A percentile compares a stretch with the other conserved stretches of the same genome.
phyloP scores from a whole-genome alignment of 1,140 invertebrate genomes.

The Nephotettix cincticeps region DNA sequence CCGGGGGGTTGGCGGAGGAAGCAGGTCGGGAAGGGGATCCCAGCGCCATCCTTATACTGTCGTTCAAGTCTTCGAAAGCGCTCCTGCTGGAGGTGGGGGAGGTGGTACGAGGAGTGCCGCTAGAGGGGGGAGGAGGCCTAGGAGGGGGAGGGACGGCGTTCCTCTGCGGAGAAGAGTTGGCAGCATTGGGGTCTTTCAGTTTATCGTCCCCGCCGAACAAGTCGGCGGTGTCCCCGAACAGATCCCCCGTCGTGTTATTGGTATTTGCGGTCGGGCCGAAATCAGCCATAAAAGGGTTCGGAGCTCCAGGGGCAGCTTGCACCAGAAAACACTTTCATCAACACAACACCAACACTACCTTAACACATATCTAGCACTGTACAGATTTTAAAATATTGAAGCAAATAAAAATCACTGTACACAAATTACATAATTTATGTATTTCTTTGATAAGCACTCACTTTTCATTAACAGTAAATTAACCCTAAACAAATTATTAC shows the following conservation, averaged over 20 bases:
- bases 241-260: constrained; percentile 39
- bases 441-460: no score
- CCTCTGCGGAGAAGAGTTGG: neutral
- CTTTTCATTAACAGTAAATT: no score
- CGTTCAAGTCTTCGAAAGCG: constrained; percentile 69
- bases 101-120: constrained; percentile 49
- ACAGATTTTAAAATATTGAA: no score
- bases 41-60: constrained; percentile 65
- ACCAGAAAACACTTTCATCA: constrained; percentile 25
- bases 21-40: constrained; percentile 53
- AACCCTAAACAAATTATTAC: no score
- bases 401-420: no score
- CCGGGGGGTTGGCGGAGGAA: constrained; percentile 27
- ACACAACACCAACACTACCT: neutral
- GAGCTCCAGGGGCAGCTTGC: constrained; percentile 44
- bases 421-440: no score
- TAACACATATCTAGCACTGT: no score
- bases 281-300: constrained; percentile 43
- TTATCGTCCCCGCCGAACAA: constrained; percentile 11
- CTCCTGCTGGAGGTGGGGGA: constrained; percentile 55
- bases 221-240: constrained; percentile 49
- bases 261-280: constrained; percentile 29
- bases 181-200: neutral
- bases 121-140: constrained; percentile 53
- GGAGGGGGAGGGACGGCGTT: constrained; percentile 46